These are phyloP conservation scores for Falcunculus frontatus DNA, from an alignment of 2,113 vertebrate genomes.

Conservation along the genomic window DNA sequence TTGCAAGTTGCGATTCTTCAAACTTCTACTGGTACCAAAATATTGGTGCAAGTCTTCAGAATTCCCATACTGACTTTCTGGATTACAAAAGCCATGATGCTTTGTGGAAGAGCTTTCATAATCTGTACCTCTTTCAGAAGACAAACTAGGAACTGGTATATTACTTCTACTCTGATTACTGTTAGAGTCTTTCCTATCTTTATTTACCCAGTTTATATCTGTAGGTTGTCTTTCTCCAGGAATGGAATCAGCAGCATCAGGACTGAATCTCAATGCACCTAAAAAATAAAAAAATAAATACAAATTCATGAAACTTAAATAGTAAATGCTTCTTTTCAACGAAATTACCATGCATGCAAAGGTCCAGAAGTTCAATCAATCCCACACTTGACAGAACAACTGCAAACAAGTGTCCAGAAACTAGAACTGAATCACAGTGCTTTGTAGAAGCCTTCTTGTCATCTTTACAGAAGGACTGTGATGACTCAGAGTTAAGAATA, in stretches of 20 bases:
- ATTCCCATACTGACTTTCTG: constrained; percentile 62
- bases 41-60: constrained; percentile 66
- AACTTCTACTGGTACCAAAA: constrained; percentile 64
- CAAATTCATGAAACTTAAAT: neutral
- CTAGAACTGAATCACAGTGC: neutral
- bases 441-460: neutral
- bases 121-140: constrained; percentile 60
- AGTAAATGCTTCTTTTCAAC: neutral
- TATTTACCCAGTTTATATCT: constrained; percentile 70
- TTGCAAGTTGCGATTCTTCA: constrained; percentile 70
- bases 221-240: constrained; percentile 70
- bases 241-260: constrained; percentile 74
- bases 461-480: neutral
- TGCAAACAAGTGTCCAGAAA: neutral
- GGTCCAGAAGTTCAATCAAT: neutral
- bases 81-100: constrained; percentile 42
- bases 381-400: neutral
- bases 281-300: neutral
- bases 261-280: constrained; percentile 77
- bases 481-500: neutral
- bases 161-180: constrained; percentile 68
- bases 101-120: constrained; percentile 62
- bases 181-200: constrained; percentile 72
- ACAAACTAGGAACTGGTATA: constrained; percentile 58
- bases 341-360: neutral